phyloP scores from a whole-genome alignment of 2,113 vertebrate genomes.

The Pteronura brasiliensis region DNA sequence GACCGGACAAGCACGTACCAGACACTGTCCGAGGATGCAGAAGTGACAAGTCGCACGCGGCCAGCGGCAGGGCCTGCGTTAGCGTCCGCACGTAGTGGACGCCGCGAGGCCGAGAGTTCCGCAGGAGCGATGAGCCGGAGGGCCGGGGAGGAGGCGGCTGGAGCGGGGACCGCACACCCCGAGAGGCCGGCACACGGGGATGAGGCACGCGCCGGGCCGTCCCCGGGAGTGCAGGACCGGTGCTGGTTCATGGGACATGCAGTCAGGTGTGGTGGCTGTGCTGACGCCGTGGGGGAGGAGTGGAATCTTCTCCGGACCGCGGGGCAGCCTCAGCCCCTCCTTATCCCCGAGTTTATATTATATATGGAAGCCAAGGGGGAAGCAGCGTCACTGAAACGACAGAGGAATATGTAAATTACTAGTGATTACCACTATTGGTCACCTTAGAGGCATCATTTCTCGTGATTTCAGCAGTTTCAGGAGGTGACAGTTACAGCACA shows the following conservation, averaged over 20 bases:
- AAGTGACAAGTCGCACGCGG: accelerated
- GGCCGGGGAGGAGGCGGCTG: too few relatives aligned
- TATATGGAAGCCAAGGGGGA: neutral
- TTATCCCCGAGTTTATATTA: too few relatives aligned
- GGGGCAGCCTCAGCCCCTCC: neutral
- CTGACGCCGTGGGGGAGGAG: neutral
- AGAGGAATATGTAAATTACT: neutral
- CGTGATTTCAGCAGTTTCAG: neutral
- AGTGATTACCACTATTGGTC: neutral
- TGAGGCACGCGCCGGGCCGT: too few relatives aligned
- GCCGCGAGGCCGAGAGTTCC: too few relatives aligned
- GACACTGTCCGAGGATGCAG: neutral
- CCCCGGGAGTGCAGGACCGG: neutral
- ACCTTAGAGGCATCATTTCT: neutral
- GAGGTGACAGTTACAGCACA: neutral
- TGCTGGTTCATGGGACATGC: too few relatives aligned
- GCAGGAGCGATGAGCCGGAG: too few relatives aligned
- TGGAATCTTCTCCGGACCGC: neutral
- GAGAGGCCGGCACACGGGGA: neutral
- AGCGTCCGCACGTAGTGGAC: accelerated
- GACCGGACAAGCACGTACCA: neutral
- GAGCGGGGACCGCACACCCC: too few relatives aligned
- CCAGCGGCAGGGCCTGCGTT: neutral
- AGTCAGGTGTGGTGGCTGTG: neutral
- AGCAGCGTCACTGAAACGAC: neutral